Conservation (phyloP, 2,797 vertebrate genomes). For the Mus minutoides region DNA sequence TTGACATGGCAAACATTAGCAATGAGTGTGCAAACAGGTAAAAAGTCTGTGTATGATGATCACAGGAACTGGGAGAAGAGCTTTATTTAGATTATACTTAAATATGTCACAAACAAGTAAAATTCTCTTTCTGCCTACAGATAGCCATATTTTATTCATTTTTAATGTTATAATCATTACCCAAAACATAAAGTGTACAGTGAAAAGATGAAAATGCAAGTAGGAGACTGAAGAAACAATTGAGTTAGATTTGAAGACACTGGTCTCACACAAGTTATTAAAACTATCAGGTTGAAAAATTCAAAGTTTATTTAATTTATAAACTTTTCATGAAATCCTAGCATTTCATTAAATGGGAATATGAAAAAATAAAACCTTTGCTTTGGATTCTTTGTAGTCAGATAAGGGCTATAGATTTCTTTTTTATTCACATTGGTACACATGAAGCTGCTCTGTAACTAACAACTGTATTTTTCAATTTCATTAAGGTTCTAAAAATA, state of each 20-base stretch:
- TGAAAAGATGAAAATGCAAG: conserved; percentile 24
- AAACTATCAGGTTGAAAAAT: conserved; percentile 44
- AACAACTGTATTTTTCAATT: conserved; percentile 11
- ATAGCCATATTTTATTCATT: conserved; percentile 33
- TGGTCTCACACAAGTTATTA: conserved; percentile 43
- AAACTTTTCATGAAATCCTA: conserved; percentile 41
- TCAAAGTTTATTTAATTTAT: conserved; percentile 41
- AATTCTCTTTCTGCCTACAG: neutral
- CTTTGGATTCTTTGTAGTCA: conserved; percentile 1
- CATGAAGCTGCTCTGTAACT: neutral
- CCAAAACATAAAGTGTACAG: neutral
- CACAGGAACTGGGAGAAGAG: neutral
- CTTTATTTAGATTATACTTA: conserved; percentile 30
- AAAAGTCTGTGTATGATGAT: neutral
- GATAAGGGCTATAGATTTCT: conserved; percentile 28
- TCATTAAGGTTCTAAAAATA: conserved; percentile 19
- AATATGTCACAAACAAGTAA: conserved; percentile 18
- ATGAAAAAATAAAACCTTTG: neutral
- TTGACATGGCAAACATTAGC: conserved; percentile 23
- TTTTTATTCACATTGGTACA: neutral
- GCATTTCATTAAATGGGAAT: conserved; percentile 9
- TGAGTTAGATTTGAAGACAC: conserved; percentile 20
- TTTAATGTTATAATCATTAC: neutral
- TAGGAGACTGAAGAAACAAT: conserved; percentile 47
- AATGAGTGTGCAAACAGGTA: neutral